phyloP scores from a whole-genome alignment of 2,888 invertebrate species.

The Phortica magna region DNA sequence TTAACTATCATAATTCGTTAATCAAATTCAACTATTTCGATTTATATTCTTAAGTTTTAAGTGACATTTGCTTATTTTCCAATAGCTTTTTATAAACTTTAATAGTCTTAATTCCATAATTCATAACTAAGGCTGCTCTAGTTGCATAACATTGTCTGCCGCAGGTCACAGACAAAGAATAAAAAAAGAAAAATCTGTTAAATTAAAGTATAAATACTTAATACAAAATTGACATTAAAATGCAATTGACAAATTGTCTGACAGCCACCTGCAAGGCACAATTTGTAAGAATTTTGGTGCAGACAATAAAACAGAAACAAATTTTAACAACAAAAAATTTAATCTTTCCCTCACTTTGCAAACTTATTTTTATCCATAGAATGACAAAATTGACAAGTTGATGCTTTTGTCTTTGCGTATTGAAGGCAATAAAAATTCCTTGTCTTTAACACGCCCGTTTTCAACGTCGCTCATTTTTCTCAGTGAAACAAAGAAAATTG shows the following conservation, averaged over 20 bases:
- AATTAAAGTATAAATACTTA: neutral
- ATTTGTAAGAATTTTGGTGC: neutral
- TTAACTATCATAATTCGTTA: too few relatives aligned
- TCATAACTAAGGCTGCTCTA: too few relatives aligned
- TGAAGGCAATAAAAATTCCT: conserved; percentile 31
- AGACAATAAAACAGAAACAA: neutral
- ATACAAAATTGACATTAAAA: neutral
- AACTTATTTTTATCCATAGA: neutral
- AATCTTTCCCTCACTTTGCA: neutral
- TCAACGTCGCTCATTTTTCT: neutral
- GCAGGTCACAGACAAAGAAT: neutral
- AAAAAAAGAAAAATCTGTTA: neutral
- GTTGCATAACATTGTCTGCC: neutral
- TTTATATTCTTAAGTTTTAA: too few relatives aligned
- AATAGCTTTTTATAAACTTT: too few relatives aligned
- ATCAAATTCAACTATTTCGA: too few relatives aligned
- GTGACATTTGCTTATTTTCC: too few relatives aligned
- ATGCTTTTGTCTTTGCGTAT: conserved; percentile 22
- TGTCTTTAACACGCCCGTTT: conserved; percentile 5
- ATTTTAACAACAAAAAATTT: neutral
- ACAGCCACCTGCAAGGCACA: conserved; percentile 45
- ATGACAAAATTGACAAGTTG: conserved; percentile 22
- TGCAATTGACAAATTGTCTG: conserved; percentile 65
- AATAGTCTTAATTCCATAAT: too few relatives aligned
- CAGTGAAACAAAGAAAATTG: neutral